Percentiles rank a stretch among this genome's conserved stretches.
phyloP scores from a whole-genome alignment of 92 coral and sea anemone genomes.

The Pocillopora meandrina region DNA sequence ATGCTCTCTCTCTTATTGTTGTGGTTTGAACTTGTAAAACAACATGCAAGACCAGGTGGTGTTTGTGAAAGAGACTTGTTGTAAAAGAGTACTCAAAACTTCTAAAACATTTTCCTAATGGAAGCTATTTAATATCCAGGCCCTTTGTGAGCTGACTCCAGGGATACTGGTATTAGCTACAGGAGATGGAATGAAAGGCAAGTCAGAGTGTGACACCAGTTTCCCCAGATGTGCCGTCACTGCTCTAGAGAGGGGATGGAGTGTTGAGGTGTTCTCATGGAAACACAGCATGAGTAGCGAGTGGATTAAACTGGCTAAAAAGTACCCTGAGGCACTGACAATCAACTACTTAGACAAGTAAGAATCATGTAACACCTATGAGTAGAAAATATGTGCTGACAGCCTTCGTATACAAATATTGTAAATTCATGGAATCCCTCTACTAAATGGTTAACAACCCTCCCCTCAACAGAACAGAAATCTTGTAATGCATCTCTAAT shows the following conservation, averaged over 20 bases:
- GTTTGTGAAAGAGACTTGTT: too few species aligned
- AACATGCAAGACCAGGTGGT: neutral
- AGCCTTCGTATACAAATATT: too few species aligned
- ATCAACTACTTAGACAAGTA: conserved; percentile 93
- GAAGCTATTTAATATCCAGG: conserved; percentile 45
- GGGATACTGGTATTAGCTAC: conserved; percentile 89
- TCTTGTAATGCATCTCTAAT: too few species aligned
- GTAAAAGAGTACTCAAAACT: too few species aligned
- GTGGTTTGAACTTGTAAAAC: too few species aligned
- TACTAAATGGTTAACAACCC: too few species aligned
- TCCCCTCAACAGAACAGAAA: too few species aligned
- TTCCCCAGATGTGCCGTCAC: conserved; percentile 94
- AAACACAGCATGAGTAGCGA: conserved; percentile 91
- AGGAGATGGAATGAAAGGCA: conserved; percentile 97
- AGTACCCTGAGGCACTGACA: conserved; percentile 74
- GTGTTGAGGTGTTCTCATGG: conserved; percentile 96
- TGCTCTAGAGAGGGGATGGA: conserved; percentile 96
- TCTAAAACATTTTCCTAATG: neutral
- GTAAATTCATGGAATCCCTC: too few species aligned
- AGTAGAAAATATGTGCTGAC: too few species aligned
- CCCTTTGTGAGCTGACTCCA: conserved; percentile 89
- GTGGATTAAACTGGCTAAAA: conserved; percentile 94
- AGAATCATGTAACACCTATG: neutral
- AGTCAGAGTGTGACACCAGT: conserved; percentile 94
- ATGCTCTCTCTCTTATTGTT: too few species aligned